phyloP scores from a whole-genome alignment of 2,888 invertebrate genomes.

The Apoda limacodes region DNA sequence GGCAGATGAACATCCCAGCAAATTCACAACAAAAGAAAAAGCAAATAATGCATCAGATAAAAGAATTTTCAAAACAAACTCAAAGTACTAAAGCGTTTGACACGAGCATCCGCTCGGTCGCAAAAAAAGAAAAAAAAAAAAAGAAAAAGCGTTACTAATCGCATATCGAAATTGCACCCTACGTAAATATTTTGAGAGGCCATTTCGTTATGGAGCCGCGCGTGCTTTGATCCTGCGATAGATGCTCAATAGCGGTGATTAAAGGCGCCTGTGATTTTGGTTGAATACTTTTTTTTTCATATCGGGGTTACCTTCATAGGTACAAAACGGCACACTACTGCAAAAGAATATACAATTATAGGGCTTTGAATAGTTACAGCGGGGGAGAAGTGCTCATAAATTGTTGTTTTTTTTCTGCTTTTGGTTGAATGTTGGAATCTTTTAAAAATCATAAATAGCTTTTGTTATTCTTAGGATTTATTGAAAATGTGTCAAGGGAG shows the following conservation, averaged over 20 bases:
- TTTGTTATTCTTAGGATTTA: conserved; percentile 42
- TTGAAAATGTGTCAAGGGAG: conserved; percentile 44
- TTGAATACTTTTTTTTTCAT: conserved; percentile 62
- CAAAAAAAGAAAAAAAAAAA: too few relatives aligned
- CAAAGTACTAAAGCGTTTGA: conserved; percentile 70
- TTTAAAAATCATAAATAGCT: conserved; percentile 59
- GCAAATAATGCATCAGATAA: conserved; percentile 67
- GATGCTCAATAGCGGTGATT: conserved; percentile 70
- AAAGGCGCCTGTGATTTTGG: conserved; percentile 69
- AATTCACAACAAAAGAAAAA: conserved; percentile 47
- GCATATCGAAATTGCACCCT: conserved; percentile 45
- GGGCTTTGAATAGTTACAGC: conserved; percentile 67
- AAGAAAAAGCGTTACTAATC: conserved; percentile 40
- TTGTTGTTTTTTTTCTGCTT: conserved; percentile 52
- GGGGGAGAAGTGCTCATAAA: conserved; percentile 69
- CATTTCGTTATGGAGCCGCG: conserved; percentile 47
- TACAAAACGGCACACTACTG: conserved; percentile 66
- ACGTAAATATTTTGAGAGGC: conserved; percentile 49
- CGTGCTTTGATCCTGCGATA: conserved; percentile 63
- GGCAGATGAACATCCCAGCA: conserved; percentile 50
- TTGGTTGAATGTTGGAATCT: conserved; percentile 46
- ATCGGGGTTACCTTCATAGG: conserved; percentile 50
- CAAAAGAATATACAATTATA: conserved; percentile 71
- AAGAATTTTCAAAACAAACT: conserved; percentile 72
- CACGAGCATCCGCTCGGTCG: conserved; percentile 66